phyloP scores from a whole-genome alignment of 2,797 vertebrate genomes.

The Erpetoichthys calabaricus region DNA sequence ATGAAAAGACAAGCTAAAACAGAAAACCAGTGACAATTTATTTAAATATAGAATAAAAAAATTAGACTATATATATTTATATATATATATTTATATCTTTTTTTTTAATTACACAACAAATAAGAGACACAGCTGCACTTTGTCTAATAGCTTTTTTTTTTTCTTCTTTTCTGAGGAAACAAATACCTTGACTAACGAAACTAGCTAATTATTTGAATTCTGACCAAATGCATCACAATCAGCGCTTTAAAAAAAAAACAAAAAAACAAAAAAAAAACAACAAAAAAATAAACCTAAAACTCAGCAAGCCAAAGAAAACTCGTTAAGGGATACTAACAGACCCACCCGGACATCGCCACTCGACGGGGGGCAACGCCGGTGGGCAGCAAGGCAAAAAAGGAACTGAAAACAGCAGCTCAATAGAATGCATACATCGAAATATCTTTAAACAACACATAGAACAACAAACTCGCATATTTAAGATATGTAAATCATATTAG shows the following conservation, averaged over 20 bases:
- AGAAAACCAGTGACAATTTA: constrained; percentile 98
- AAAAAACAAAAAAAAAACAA: constrained; percentile 77
- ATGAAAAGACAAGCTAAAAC: constrained; percentile 99
- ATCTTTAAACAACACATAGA: constrained; percentile 74
- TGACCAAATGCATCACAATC: constrained; percentile 98
- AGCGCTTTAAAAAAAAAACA: constrained; percentile 79
- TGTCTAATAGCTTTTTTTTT: constrained; percentile 74
- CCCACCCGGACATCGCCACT: constrained; percentile 38
- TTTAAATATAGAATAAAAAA: constrained; percentile 92
- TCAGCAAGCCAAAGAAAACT: constrained; percentile 59
- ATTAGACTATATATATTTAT: constrained; percentile 99
- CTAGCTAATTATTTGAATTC: constrained; percentile 98
- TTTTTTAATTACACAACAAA: constrained; percentile 88
- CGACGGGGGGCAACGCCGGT: constrained; percentile 40
- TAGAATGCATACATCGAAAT: constrained; percentile 69
- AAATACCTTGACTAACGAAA: constrained; percentile 99
- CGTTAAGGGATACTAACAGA: constrained; percentile 57
- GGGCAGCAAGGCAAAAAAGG: constrained; percentile 37
- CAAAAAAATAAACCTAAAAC: constrained; percentile 63
- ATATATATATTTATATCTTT: constrained; percentile 79
- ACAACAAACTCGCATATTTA: constrained; percentile 99
- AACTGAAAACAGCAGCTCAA: constrained; percentile 68
- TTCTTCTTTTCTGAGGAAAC: constrained; percentile 75
- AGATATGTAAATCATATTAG: constrained; percentile 99
- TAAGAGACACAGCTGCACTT: constrained; percentile 83